Percentiles rank a stretch among this genome's conserved stretches.
These are phyloP conservation scores for Camelus dromedarius DNA, from an alignment of 2,113 vertebrate species.

Conservation along the genomic window DNA sequence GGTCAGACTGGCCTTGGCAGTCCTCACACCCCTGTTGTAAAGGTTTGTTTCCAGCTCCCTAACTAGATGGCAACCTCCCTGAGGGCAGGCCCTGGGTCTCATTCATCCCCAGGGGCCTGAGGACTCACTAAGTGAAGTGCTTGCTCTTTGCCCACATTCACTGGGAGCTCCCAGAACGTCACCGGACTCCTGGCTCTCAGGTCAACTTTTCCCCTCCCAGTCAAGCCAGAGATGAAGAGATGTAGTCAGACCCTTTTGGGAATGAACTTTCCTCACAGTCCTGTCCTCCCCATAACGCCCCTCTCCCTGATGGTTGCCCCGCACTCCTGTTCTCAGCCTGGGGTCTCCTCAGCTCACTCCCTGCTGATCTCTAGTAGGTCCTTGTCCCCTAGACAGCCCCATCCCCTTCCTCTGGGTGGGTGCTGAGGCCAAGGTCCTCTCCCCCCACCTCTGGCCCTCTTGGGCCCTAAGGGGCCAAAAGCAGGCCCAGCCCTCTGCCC, in stretches of 20 bases:
- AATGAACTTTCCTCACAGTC: not conserved
- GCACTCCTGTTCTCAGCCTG: not conserved
- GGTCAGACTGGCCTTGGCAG: not conserved
- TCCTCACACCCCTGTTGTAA: not conserved
- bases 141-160: not conserved
- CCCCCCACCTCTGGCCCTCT: not conserved
- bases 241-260: not conserved
- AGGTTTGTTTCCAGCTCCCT: not conserved
- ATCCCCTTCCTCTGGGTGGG: not conserved
- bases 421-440: not conserved
- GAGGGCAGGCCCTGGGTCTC: not conserved
- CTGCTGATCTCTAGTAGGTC: not conserved
- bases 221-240: fast-evolving
- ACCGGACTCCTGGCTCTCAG: not conserved
- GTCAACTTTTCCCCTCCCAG: not conserved
- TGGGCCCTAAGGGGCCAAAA: not conserved
- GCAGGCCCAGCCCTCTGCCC: not conserved
- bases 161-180: not conserved
- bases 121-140: not conserved
- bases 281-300: not conserved
- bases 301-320: fast-evolving
- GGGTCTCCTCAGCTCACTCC: not conserved
- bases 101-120: too few species aligned
- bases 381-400: not conserved
- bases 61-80: not conserved